Evolutionary conservation across 1,140 invertebrate genomes (phyloP).

Genomic region (Nasonia longicornis): DNA sequence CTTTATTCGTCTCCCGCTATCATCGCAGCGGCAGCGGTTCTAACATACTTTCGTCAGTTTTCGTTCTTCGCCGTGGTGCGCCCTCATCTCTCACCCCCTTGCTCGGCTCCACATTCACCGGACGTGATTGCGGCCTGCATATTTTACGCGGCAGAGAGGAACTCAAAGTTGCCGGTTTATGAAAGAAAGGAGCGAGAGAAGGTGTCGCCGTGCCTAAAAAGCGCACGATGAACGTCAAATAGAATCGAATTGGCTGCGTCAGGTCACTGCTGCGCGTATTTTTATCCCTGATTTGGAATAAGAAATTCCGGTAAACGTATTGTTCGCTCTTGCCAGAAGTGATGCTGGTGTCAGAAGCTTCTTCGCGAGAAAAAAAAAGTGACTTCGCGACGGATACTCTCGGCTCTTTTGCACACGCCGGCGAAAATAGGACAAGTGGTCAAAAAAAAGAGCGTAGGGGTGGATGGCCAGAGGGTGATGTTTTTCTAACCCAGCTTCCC

Average conservation of each 20-base stretch:
- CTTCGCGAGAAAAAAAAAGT: not conserved
- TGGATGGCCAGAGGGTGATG: not conserved
- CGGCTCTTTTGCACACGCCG: not conserved
- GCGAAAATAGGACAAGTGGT: not conserved
- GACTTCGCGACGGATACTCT: not conserved
- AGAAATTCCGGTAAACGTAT: not conserved
- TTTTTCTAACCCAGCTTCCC: not conserved
- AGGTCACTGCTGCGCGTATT: not conserved
- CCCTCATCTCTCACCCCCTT: conserved; percentile 12
- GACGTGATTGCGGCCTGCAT: conserved; percentile 52
- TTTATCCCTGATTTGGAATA: not conserved
- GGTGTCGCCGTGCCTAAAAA: not conserved
- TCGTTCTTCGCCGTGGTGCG: not conserved
- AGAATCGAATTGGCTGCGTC: not conserved
- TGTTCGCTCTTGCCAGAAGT: not conserved
- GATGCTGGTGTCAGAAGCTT: too few relatives aligned
- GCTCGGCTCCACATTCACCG: conserved; percentile 38
- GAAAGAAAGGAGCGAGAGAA: not conserved
- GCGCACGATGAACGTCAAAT: not conserved
- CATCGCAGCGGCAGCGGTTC: not conserved
- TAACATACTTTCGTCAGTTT: conserved; percentile 43
- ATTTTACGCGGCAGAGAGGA: conserved; percentile 41
- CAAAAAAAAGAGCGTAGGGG: not conserved
- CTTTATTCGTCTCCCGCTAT: not conserved
- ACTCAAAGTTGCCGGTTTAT: not conserved